These are phyloP conservation scores for Callosobruchus maculatus DNA, from an alignment of 2,888 invertebrate species.

Conservation along the genomic window DNA sequence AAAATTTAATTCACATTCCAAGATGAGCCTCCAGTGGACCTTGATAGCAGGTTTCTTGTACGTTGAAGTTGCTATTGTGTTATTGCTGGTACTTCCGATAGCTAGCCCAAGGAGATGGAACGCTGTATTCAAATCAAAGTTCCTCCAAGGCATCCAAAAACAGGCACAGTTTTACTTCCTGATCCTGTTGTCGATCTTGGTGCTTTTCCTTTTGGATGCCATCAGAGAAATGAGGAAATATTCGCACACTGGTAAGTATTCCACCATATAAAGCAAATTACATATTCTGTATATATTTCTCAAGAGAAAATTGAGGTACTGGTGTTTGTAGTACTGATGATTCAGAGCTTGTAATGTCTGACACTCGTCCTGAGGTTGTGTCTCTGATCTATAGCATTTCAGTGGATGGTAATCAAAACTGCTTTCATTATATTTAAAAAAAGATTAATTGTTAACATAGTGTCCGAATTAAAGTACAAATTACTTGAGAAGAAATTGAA, in stretches of 20 bases:
- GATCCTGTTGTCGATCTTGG: constrained; percentile 79
- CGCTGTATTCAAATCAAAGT: constrained; percentile 82
- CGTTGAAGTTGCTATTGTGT: constrained; percentile 79
- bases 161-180: constrained; percentile 82
- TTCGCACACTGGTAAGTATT: constrained; percentile 53
- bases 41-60: constrained; percentile 93
- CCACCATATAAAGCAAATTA: not conserved
- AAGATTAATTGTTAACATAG: too few species aligned
- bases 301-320: too few species aligned
- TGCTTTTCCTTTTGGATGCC: constrained; percentile 88
- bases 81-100: constrained; percentile 84
- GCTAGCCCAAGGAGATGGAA: constrained; percentile 88
- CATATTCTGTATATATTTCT: too few species aligned
- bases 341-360: too few species aligned
- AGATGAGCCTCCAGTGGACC: constrained; percentile 99
- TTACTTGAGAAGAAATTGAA: too few species aligned
- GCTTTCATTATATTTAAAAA: too few species aligned
- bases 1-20: constrained; percentile 27
- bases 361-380: too few species aligned
- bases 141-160: constrained; percentile 71
- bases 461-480: too few species aligned
- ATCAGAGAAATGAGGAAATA: constrained; percentile 93
- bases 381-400: too few species aligned
- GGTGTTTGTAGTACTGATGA: too few species aligned
- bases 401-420: too few species aligned